Evolutionary conservation across 1,140 invertebrate genomes (phyloP), one percentile per base, ranked within the genome.

Genomic region (Drosophila obscura): DNA sequence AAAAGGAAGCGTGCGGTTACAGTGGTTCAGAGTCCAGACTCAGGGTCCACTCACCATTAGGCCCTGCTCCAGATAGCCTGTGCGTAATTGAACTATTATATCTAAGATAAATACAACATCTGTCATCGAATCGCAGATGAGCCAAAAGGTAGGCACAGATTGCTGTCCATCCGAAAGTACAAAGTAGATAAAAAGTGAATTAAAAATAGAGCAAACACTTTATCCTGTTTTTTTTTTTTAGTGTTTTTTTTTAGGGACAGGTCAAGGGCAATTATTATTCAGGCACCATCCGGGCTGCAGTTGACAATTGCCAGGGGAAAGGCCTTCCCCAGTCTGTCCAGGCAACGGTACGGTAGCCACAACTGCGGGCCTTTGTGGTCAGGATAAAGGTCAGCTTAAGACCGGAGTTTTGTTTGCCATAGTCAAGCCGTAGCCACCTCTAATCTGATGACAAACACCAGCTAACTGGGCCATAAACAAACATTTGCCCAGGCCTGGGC

Each of bases 51-150:
- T 82, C 81, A 95, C 97, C 95, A 98, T 97, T 6, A 98, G 94
- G 11, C 97, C 98, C 91, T 98, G 97, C 91, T 99, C 97, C 63
- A 99, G 93, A 91, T 98, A 99, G n/a, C 97, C 97, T 28, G 98
- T 99, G 49, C 98, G 94, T 78, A 99, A 95, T 92, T 99, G 98
- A 41, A 98, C 96, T 19, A 94, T 94, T 50, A 99, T 95, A 92
- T 99, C 97, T 28, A 97, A 81, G 16, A 97, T 93, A 93, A 98
- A 98, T 46, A 98, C 95, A 26, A 96, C 76, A 92, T 99, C 98
- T 69, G 96, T 96, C 64, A 98, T 93, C 55, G 94, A 94, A 92
- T 99, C 97, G 84, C 96, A 95, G 28, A 94, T 92, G 59, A 96
- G 93, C 97, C 97, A 99, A 77, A 95, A 94, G 9, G 92, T 93